These are phyloP conservation scores for Gryllus longicercus DNA, from an alignment of 2,888 invertebrate genomes.

Conservation along the genomic window DNA sequence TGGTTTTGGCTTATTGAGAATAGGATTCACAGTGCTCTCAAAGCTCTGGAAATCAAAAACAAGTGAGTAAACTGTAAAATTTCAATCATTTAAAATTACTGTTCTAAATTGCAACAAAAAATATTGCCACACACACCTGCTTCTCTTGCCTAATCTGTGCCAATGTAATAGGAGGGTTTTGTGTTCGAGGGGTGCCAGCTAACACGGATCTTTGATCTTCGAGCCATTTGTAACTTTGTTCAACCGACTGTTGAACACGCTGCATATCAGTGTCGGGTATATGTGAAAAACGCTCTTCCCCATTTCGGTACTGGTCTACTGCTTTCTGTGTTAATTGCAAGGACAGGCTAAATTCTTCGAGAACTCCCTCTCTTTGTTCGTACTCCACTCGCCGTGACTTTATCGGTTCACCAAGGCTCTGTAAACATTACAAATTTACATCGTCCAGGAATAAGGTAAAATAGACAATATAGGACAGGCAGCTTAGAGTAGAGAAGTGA, in stretches of 20 bases:
- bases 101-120: not conserved
- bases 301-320: slow-evolving; percentile 63
- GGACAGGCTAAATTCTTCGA: slow-evolving; percentile 75
- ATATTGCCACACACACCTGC: slow-evolving; percentile 54
- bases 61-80: not conserved
- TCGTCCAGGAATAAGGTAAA: too few relatives aligned
- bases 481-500: not conserved
- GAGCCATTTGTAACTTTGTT: slow-evolving; percentile 76
- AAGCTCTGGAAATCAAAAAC: slow-evolving; percentile 48
- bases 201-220: slow-evolving; percentile 70
- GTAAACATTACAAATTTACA: slow-evolving; percentile 6
- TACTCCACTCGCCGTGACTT: slow-evolving; percentile 77
- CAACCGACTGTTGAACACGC: slow-evolving; percentile 65
- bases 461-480: not conserved
- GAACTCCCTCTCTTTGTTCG: slow-evolving; percentile 71
- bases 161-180: slow-evolving; percentile 72
- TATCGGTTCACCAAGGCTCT: slow-evolving; percentile 69
- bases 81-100: too few relatives aligned
- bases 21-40: slow-evolving; percentile 58
- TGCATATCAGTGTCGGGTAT: slow-evolving; percentile 77
- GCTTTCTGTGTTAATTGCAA: slow-evolving; percentile 80
- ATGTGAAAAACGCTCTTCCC: slow-evolving; percentile 58
- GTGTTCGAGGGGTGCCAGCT: slow-evolving; percentile 61
- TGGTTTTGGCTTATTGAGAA: slow-evolving; percentile 88
- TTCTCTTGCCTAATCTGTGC: slow-evolving; percentile 76